These are phyloP conservation scores for Alviniconcha marisindica DNA, from an alignment of 1,140 invertebrate species.

Conservation along the genomic window DNA sequence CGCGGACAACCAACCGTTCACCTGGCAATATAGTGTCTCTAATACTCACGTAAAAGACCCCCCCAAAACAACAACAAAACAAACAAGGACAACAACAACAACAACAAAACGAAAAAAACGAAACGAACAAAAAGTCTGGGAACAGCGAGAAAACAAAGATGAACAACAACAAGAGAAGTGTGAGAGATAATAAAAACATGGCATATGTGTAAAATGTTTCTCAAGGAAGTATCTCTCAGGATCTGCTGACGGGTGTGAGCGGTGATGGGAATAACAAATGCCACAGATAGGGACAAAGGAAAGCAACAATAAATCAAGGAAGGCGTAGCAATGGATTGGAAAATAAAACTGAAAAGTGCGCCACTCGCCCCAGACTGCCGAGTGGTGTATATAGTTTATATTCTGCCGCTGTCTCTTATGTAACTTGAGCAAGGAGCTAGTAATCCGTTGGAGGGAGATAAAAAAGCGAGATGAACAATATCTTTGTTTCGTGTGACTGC, in stretches of 20 bases:
- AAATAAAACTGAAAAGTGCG: too few relatives aligned
- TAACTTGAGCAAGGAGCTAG: too few relatives aligned
- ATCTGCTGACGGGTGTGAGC: constrained; percentile 2
- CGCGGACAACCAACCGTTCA: too few relatives aligned
- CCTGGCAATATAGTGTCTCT: too few relatives aligned
- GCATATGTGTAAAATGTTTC: not conserved
- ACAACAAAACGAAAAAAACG: not conserved
- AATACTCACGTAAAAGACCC: not conserved
- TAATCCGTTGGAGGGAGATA: too few relatives aligned
- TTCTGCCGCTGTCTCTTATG: too few relatives aligned
- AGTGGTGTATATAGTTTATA: too few relatives aligned
- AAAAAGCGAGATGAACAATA: too few relatives aligned
- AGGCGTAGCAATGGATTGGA: not conserved
- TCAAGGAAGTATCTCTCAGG: not conserved
- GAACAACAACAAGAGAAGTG: not conserved
- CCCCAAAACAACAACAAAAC: not conserved
- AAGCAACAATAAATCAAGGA: not conserved
- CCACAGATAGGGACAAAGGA: not conserved
- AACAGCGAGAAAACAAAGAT: not conserved
- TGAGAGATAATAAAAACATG: constrained; percentile 2
- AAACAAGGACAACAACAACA: not conserved
- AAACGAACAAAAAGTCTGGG: too few relatives aligned
- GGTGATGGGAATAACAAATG: constrained; percentile 25
- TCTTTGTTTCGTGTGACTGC: too few relatives aligned
- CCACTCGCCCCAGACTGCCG: too few relatives aligned